These are phyloP conservation scores for Machimus rusticus DNA, from an alignment of 2,888 invertebrate genomes.

Conservation along the genomic window DNA sequence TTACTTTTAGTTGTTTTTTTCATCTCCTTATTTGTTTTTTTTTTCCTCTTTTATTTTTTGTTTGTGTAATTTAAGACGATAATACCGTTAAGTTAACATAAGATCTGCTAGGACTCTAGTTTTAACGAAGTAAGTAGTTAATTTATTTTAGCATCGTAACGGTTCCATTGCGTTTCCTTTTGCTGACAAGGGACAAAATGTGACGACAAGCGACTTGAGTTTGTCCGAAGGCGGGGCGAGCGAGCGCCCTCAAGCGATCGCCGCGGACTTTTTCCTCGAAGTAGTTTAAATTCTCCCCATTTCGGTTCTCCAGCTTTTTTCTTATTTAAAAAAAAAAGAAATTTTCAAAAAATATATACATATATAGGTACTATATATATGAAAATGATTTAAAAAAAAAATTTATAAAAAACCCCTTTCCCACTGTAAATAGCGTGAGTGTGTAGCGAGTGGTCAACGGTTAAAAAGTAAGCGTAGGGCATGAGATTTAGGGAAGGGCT, in stretches of 20 bases:
- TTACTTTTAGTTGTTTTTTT: constrained; percentile 22
- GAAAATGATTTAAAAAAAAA: not conserved
- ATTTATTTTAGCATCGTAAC: constrained; percentile 46
- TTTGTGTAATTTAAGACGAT: constrained; percentile 30
- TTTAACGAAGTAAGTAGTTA: constrained; percentile 45
- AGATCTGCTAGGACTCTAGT: constrained; percentile 27
- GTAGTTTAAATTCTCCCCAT: not conserved
- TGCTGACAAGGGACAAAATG: not conserved
- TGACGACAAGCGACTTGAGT: constrained; percentile 25
- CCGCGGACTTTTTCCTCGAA: not conserved
- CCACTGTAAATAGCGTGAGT: constrained; percentile 22
- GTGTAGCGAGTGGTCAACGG: not conserved
- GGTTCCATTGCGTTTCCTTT: not conserved
- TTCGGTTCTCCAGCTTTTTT: not conserved
- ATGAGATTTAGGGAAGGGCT: not conserved
- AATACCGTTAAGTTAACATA: constrained; percentile 3
- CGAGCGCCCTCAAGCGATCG: not conserved
- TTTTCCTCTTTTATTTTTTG: constrained; percentile 5
- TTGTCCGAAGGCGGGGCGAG: not conserved
- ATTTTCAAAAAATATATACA: too few relatives aligned
- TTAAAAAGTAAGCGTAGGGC: not conserved
- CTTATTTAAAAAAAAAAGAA: not conserved
- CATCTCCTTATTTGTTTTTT: not conserved
- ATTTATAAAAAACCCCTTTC: constrained; percentile 3
- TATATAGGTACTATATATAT: not conserved